Conservation (phyloP, 2,113 vertebrate genomes). For the Osmerus eperlanus region DNA sequence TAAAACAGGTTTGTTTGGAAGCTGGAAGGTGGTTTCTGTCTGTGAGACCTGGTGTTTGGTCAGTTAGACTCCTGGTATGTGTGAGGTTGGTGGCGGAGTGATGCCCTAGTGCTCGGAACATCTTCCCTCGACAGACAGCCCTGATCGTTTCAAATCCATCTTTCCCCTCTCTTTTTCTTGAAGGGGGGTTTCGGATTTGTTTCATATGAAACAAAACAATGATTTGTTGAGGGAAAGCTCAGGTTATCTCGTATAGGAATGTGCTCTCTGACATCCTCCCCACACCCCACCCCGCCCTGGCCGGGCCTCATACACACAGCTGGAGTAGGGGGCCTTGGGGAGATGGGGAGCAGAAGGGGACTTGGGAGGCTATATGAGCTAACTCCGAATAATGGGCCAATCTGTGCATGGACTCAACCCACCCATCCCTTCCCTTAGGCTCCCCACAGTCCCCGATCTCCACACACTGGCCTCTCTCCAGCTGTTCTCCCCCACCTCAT, state of each 20-base stretch:
- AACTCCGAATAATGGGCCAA: background rate
- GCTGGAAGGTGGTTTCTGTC: background rate
- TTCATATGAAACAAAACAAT: background rate
- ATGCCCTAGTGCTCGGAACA: background rate
- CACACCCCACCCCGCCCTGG: background rate
- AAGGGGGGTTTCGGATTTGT: background rate
- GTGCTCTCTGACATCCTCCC: background rate
- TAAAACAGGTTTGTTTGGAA: background rate
- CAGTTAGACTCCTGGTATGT: too few relatives aligned
- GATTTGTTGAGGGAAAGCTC: background rate
- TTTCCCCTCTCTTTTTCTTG: background rate
- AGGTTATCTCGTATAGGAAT: background rate
- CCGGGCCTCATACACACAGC: background rate
- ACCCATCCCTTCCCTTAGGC: background rate
- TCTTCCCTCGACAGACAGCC: background rate
- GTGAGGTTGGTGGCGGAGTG: too few relatives aligned
- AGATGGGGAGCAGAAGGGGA: background rate
- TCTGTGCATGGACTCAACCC: conserved; percentile 5
- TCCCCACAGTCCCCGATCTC: conserved; percentile 27
- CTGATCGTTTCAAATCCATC: background rate
- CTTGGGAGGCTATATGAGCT: background rate
- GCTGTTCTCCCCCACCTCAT: conserved; percentile 6
- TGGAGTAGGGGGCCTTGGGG: background rate
- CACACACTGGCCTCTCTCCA: conserved; percentile 22
- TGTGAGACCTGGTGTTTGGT: background rate